Evolutionary conservation across 2,113 vertebrate species (phyloP).

Genomic region (Corydoras maculifer): DNA sequence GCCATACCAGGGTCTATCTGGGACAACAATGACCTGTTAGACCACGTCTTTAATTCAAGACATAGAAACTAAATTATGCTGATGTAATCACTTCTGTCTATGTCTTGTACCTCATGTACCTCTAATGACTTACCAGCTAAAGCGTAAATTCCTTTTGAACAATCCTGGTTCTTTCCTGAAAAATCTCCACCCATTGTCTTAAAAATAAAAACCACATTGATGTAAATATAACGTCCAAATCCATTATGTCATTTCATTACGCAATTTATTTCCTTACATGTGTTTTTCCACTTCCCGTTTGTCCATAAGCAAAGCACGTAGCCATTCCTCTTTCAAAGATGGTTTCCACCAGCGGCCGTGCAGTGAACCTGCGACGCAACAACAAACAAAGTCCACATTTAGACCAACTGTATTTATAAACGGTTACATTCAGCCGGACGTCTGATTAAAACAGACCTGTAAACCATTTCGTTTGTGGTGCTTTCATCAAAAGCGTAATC

Average conservation of each 20-base stretch:
- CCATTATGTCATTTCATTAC: background rate
- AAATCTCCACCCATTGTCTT: constrained; percentile 99
- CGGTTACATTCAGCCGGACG: background rate
- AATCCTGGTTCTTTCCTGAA: constrained; percentile 97
- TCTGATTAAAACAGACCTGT: constrained; percentile 68
- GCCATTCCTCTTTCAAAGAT: constrained; percentile 98
- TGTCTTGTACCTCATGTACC: background rate
- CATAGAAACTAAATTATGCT: too few species aligned
- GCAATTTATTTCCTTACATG: constrained; percentile 70
- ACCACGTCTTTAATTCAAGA: too few species aligned
- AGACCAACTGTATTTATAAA: background rate
- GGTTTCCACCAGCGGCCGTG: constrained; percentile 92
- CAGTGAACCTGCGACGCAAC: constrained; percentile 79
- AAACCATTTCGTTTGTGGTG: constrained; percentile 96
- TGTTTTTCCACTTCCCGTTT: constrained; percentile 98
- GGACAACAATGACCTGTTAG: too few species aligned
- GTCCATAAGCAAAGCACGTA: constrained; percentile 96
- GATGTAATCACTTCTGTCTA: too few species aligned
- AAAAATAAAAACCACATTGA: constrained; percentile 21
- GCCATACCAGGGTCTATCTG: too few species aligned
- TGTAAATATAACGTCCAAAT: background rate
- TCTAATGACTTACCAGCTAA: constrained; percentile 75
- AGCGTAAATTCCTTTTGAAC: constrained; percentile 96
- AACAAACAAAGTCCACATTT: constrained; percentile 1
- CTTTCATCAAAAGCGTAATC: constrained; percentile 96